Base-by-base conservation (phyloP, 2,888 invertebrate species). In the Notocelia uddmanniana region DNA sequence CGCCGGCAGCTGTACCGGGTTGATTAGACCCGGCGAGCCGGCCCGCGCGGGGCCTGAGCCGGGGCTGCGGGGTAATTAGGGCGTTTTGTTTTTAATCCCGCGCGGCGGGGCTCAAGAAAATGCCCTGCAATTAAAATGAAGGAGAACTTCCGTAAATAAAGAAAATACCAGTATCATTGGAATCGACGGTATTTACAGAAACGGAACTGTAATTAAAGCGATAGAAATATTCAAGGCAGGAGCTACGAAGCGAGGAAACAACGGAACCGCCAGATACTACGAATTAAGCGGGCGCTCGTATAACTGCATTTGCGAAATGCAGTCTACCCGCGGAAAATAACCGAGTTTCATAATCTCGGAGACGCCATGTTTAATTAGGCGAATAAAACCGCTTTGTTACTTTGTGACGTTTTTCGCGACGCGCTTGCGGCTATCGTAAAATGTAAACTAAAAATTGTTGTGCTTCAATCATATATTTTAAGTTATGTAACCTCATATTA, bases 111-210 rank as follows among this genome's bases (percentile, higher is more conserved):
- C 69, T 57, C 71, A 72, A 72, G 67, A 62, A 71, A 70, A 67
- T 48, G 66, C 62, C 57, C 45, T 48, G 67, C 62, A 68, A 72
- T 72, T 72, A 68, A 68, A 72, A 72, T 68, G 72, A 67, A 67
- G 69, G 69, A 60, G 66, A 71, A 70, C 66, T 60, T 60, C 71
- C 54, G 54, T 71, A 71, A 71, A 67, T 71, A 71, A 71, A 64
- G 70, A 55, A 50, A 72, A 72, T 62, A 72, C 62, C 62, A 68
- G 72, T 72, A 72, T 72, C 71, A 70, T 64, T 70, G 64, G 64
- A 58, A 69, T 70, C 59, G 57, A 45, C 55, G 69, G 66, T 57
- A 68, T 68, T 60, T 72, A 67, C 71, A 26, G 58, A 69, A 70
- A 72, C 62, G 55, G 67, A 68, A 68, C 50, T 52, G 72, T 62